phyloP scores from a whole-genome alignment of 2,113 vertebrate species.

The Mola mola region DNA sequence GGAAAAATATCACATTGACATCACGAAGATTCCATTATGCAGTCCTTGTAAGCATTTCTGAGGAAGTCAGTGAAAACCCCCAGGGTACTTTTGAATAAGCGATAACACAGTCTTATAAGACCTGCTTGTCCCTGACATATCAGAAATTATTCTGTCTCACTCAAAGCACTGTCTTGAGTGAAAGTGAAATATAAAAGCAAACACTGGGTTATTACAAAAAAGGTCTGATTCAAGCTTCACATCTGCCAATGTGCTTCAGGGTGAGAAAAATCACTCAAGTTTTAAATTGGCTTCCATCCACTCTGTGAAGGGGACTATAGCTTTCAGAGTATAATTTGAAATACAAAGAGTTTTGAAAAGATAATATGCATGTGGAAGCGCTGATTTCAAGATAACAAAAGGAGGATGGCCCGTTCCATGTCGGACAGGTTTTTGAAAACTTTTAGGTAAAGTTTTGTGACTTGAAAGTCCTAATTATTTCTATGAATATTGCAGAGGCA shows the following conservation, averaged over 20 bases:
- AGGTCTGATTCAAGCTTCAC: conserved; percentile 38
- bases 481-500: neutral
- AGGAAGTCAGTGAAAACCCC: conserved; percentile 8
- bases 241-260: conserved; percentile 44
- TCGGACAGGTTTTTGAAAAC: conserved; percentile 36
- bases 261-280: conserved; percentile 47
- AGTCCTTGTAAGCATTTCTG: conserved; percentile 6
- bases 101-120: neutral
- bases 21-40: conserved; percentile 11
- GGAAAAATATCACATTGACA: neutral
- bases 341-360: conserved; percentile 53
- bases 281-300: conserved; percentile 58
- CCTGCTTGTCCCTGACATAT: conserved; percentile 13
- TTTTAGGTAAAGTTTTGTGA: conserved; percentile 35
- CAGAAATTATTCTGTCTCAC: conserved; percentile 32
- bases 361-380: conserved; percentile 37
- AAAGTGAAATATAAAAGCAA: conserved; percentile 42
- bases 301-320: conserved; percentile 40
- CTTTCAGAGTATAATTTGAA: conserved; percentile 52
- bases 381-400: conserved; percentile 56
- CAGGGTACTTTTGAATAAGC: neutral
- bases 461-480: conserved; percentile 8
- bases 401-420: neutral
- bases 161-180: conserved; percentile 20
- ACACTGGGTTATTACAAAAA: conserved; percentile 40